These are phyloP conservation scores for Nycticebus coucang DNA, from an alignment of 2,113 vertebrate genomes.

Conservation along the genomic window DNA sequence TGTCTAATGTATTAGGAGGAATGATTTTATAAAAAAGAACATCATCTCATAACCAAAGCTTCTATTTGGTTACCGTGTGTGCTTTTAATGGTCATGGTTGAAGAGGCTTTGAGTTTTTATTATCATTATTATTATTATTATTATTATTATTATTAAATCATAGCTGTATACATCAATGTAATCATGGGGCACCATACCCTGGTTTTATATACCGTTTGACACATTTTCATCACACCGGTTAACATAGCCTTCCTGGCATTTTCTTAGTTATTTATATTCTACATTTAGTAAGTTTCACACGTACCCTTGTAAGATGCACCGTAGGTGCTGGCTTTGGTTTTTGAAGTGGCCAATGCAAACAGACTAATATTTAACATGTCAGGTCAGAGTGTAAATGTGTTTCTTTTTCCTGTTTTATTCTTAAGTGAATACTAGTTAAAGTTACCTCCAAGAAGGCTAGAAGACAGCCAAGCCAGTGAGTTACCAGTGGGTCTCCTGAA, in stretches of 20 bases:
- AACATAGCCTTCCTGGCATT: no score
- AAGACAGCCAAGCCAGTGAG: background rate
- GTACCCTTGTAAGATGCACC: no score
- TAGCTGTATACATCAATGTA: no score
- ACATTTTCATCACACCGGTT: no score
- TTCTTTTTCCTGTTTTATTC: constrained; percentile 51
- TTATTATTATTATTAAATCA: no score
- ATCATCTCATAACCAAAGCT: constrained; percentile 40
- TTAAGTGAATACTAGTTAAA: background rate
- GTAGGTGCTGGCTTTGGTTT: constrained; percentile 60
- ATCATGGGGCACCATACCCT: no score
- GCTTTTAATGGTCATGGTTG: constrained; percentile 25
- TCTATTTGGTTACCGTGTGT: background rate
- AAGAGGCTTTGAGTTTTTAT: no score
- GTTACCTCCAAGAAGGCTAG: background rate
- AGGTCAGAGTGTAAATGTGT: constrained; percentile 21
- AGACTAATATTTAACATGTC: constrained; percentile 19
- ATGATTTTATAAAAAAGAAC: constrained; percentile 8
- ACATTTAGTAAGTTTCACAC: no score
- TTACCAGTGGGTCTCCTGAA: background rate
- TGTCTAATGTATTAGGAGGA: background rate
- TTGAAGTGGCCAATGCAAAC: background rate
- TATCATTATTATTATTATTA: no score
- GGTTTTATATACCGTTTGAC: no score
- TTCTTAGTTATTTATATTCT: no score